phyloP scores from a whole-genome alignment of 2,113 vertebrate species.

The Callopanchax toddi region DNA sequence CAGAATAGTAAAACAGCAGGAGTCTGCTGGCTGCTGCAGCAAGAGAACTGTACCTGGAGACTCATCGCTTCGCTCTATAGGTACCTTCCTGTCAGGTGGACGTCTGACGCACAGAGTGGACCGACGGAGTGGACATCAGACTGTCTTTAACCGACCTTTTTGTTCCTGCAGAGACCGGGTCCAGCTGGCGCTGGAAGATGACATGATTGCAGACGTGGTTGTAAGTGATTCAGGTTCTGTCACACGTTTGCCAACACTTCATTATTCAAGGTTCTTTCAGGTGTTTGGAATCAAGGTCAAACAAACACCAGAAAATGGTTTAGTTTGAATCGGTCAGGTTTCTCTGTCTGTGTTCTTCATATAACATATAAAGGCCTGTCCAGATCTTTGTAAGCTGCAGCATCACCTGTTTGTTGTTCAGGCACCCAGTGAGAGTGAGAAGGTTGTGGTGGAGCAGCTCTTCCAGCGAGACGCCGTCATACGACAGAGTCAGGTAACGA shows the following conservation, averaged over 20 bases:
- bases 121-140: too few species aligned
- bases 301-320: too few species aligned
- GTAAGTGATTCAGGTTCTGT: constrained; percentile 78
- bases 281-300: too few species aligned
- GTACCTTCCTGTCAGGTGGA: too few species aligned
- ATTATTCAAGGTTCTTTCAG: too few species aligned
- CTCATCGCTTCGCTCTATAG: constrained; percentile 92
- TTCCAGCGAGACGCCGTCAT: constrained; percentile 92
- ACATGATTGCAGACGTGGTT: constrained; percentile 84
- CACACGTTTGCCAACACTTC: background rate
- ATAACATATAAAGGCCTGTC: too few species aligned
- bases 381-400: too few species aligned
- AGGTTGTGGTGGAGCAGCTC: constrained; percentile 87
- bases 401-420: constrained; percentile 62
- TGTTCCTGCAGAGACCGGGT: constrained; percentile 86
- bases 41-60: constrained; percentile 95
- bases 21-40: constrained; percentile 93
- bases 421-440: constrained; percentile 91
- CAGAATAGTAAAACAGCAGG: constrained; percentile 95
- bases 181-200: constrained; percentile 88
- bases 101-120: too few species aligned
- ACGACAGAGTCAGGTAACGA: constrained; percentile 92
- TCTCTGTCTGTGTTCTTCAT: too few species aligned
- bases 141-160: background rate
- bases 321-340: too few species aligned